phyloP scores from a whole-genome alignment of 2,888 invertebrate genomes.

The Plagiodera versicolora region DNA sequence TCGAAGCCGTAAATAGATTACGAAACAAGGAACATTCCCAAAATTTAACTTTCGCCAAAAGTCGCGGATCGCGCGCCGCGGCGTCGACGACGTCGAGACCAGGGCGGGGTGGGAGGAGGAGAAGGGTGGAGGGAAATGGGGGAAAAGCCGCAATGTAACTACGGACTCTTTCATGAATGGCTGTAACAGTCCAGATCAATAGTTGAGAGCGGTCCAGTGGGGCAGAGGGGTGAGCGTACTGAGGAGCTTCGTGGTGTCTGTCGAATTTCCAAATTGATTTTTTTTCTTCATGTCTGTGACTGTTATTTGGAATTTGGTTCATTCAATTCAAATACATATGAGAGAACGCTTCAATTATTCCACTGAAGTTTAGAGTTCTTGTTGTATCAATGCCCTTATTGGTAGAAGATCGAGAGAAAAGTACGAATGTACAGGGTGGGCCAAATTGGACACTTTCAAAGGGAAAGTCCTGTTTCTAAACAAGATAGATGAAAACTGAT shows the following conservation, averaged over 20 bases:
- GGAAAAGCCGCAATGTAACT: conserved; percentile 44
- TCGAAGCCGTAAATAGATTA: conserved; percentile 19
- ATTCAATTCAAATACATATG: too few relatives aligned
- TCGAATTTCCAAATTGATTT: background rate
- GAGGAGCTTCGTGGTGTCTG: background rate
- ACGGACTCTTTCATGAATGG: conserved; percentile 46
- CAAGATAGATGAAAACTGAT: too few relatives aligned
- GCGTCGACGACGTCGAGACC: conserved; percentile 27
- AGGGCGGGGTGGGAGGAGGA: conserved; percentile 29
- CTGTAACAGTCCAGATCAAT: conserved; percentile 48
- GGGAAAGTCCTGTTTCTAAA: too few relatives aligned
- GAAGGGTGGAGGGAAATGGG: conserved; percentile 35
- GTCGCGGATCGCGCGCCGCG: conserved; percentile 25
- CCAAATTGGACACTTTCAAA: too few relatives aligned
- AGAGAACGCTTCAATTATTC: too few relatives aligned
- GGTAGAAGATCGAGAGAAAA: too few relatives aligned
- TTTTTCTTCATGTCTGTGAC: background rate
- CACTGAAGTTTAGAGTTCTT: too few relatives aligned
- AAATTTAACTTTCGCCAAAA: conserved; percentile 34
- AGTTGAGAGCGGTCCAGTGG: conserved; percentile 41
- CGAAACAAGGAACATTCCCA: conserved; percentile 18
- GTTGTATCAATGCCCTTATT: too few relatives aligned
- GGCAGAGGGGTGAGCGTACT: conserved; percentile 29
- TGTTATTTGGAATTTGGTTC: too few relatives aligned
- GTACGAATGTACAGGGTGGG: too few relatives aligned